Conservation (phyloP, 1,140 invertebrate species). For the Cyclargus thomasi region DNA sequence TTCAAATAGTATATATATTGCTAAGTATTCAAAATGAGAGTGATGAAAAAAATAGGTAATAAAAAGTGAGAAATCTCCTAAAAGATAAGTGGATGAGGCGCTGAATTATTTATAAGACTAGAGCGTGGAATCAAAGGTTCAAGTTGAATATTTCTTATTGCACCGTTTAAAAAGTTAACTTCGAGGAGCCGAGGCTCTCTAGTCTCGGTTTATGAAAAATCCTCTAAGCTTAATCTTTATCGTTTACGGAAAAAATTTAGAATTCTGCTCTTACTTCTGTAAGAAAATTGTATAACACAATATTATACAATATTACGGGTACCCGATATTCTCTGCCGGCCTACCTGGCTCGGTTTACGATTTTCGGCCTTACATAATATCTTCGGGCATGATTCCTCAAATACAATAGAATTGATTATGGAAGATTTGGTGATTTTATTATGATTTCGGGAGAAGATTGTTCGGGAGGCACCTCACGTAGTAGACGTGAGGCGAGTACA, state of each 20-base stretch:
- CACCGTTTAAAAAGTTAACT: conserved; percentile 7
- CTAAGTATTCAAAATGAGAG: not conserved
- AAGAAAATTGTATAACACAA: not conserved
- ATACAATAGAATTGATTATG: conserved; percentile 8
- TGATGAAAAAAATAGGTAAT: conserved; percentile 11
- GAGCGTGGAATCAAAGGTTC: conserved; percentile 25
- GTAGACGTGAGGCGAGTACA: not conserved
- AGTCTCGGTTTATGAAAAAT: conserved; percentile 6
- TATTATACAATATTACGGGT: not conserved
- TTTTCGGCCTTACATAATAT: not conserved
- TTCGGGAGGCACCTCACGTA: not conserved
- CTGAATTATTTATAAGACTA: conserved; percentile 27
- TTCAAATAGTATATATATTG: no score
- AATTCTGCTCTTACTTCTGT: not conserved
- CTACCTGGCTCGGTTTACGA: not conserved
- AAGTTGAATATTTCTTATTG: conserved; percentile 25
- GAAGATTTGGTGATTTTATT: conserved; percentile 11
- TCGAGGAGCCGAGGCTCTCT: not conserved
- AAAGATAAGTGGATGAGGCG: conserved; percentile 14
- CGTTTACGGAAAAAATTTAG: not conserved
- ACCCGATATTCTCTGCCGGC: not conserved
- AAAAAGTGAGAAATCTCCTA: conserved; percentile 15
- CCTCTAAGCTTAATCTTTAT: not conserved
- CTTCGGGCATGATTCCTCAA: conserved; percentile 4
- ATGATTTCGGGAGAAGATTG: conserved; percentile 8